A percentile compares a stretch with the other conserved stretches of the same genome.
phyloP scores from a whole-genome alignment of 1,140 invertebrate species.

The Lethocerus indicus region DNA sequence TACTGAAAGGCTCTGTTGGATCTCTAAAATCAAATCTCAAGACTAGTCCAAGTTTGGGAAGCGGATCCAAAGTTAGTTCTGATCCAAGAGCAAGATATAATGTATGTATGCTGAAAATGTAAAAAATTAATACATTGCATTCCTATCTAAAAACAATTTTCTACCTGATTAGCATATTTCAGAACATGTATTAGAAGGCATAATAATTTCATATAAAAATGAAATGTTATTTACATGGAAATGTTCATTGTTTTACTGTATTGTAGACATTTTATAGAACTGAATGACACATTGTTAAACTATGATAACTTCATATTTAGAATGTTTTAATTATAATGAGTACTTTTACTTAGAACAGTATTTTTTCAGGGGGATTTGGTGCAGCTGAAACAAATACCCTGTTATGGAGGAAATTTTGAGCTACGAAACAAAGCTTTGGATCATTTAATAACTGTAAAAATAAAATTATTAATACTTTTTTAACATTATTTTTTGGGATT shows the following conservation, averaged over 20 bases:
- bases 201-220: too few species aligned
- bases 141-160: too few species aligned
- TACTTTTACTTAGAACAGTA: conserved; percentile 10
- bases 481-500: background rate
- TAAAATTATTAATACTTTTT: background rate
- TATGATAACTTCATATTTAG: too few species aligned
- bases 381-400: conserved; percentile 54
- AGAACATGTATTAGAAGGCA: too few species aligned
- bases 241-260: too few species aligned
- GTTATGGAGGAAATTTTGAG: conserved; percentile 39
- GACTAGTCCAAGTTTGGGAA: conserved; percentile 30
- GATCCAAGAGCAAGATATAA: conserved; percentile 62
- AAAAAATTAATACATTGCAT: too few species aligned
- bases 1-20: conserved; percentile 57
- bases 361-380: conserved; percentile 64
- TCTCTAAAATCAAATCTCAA: conserved; percentile 36
- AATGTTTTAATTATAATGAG: too few species aligned
- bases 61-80: conserved; percentile 41
- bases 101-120: too few species aligned
- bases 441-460: conserved; percentile 49
- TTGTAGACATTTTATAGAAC: too few species aligned
- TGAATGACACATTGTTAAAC: too few species aligned
- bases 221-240: too few species aligned
- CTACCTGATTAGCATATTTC: too few species aligned
- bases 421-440: conserved; percentile 63